These are phyloP conservation scores for Blastobasis adustella DNA, from an alignment of 2,888 invertebrate genomes.

Conservation along the genomic window DNA sequence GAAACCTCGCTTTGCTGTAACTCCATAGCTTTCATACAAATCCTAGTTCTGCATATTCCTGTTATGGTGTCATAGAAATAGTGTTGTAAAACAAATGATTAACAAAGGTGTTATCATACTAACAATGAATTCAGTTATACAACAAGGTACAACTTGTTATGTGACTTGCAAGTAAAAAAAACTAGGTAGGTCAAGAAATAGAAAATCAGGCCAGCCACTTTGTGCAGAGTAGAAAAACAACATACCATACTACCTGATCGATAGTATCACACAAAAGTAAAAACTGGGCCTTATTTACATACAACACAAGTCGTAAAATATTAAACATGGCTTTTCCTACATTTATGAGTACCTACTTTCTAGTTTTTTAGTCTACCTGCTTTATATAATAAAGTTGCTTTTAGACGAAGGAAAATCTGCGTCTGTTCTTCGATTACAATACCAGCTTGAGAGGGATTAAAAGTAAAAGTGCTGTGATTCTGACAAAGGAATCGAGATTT, in stretches of 20 bases:
- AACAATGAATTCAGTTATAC: background rate
- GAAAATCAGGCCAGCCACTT: constrained; percentile 35
- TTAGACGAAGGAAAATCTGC: too few species aligned
- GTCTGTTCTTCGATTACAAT: too few species aligned
- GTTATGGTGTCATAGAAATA: too few species aligned
- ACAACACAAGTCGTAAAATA: constrained; percentile 18
- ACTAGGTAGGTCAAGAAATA: constrained; percentile 21
- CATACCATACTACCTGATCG: constrained; percentile 18
- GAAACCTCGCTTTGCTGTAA: too few species aligned
- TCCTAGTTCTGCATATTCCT: too few species aligned
- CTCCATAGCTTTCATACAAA: too few species aligned
- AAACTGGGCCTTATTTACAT: constrained; percentile 44
- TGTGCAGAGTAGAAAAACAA: constrained; percentile 22
- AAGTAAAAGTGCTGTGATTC: constrained; percentile 63
- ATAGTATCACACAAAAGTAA: constrained; percentile 39
- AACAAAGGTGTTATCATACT: background rate
- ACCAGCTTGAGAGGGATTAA: constrained; percentile 10
- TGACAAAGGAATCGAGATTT: constrained; percentile 68
- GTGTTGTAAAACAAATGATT: background rate
- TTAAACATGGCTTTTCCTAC: constrained; percentile 10
- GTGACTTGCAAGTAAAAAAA: constrained; percentile 10
- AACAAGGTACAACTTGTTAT: constrained; percentile 7
- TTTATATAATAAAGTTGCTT: too few species aligned
- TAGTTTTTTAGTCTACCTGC: background rate
- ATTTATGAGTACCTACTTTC: background rate